Conservation (phyloP, 1,140 invertebrate species). For the Drosophila littoralis region DNA sequence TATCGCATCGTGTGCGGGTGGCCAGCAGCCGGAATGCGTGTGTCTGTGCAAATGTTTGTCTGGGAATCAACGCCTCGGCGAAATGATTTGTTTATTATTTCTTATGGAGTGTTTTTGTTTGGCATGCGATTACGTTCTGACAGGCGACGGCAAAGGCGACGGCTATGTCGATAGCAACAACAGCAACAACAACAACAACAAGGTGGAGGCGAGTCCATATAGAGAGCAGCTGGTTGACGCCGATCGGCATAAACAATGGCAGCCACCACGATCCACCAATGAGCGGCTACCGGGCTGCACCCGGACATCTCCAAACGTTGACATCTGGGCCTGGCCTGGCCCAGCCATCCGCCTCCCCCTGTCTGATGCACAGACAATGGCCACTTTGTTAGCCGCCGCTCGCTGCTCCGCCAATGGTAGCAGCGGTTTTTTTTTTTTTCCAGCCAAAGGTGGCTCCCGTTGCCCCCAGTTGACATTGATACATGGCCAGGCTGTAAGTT, state of each 20-base stretch:
- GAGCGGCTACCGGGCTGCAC: constrained; percentile 49
- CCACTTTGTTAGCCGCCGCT: constrained; percentile 30
- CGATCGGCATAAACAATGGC: constrained; percentile 64
- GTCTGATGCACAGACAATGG: constrained; percentile 50
- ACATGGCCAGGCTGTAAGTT: constrained; percentile 70
- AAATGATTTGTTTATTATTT: constrained; percentile 79
- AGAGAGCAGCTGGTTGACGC: constrained; percentile 1
- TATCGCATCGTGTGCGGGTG: constrained; percentile 71
- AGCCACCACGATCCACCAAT: constrained; percentile 48
- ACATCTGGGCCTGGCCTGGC: constrained; percentile 61
- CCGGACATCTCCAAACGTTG: constrained; percentile 49
- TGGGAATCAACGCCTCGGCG: constrained; percentile 42
- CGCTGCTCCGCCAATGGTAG: constrained; percentile 63
- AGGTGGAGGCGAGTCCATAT: constrained; percentile 58
- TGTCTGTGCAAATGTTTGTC: constrained; percentile 53
- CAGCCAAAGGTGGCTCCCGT: constrained; percentile 49
- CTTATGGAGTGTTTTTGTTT: constrained; percentile 78
- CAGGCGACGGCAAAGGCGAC: constrained; percentile 24
- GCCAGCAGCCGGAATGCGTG: constrained; percentile 44
- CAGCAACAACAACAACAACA: neutral
- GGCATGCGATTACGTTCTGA: constrained; percentile 66
- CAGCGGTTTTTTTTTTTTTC: neutral
- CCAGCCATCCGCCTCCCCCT: neutral
- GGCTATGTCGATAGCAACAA: neutral
- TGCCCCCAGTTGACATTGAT: constrained; percentile 68